These are phyloP conservation scores for Zoanthus gigantus DNA, from an alignment of 92 coral and sea anemone species.

Conservation along the genomic window DNA sequence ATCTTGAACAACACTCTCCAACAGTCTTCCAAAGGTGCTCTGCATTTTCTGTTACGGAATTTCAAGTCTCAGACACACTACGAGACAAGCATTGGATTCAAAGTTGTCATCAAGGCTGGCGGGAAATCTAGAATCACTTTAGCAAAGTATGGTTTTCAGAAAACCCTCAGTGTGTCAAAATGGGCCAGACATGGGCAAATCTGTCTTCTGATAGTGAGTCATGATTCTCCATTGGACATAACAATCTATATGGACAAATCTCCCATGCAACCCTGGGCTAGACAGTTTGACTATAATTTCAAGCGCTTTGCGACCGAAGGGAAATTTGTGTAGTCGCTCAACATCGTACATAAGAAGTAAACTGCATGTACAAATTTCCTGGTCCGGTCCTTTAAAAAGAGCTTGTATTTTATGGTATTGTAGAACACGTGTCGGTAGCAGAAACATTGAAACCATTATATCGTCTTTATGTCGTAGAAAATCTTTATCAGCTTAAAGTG, in stretches of 20 bases:
- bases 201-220: conserved; percentile 7
- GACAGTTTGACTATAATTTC: not conserved
- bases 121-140: conserved; percentile 8
- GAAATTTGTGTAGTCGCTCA: conserved; percentile 26
- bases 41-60: not conserved
- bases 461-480: not conserved
- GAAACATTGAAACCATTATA: conserved; percentile 22
- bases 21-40: not conserved
- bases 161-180: conserved; percentile 13
- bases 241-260: not conserved
- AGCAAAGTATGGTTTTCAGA: conserved; percentile 13
- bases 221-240: conserved; percentile 13
- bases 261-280: conserved; percentile 1
- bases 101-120: conserved; percentile 25
- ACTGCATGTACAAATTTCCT: conserved; percentile 39
- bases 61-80: conserved; percentile 10
- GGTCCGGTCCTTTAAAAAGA: conserved; percentile 35
- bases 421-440: conserved; percentile 39
- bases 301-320: conserved; percentile 17
- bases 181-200: conserved; percentile 8
- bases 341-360: conserved; percentile 47
- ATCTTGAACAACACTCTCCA: not conserved
- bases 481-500: not conserved
- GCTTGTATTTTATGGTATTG: conserved; percentile 24
- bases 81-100: conserved; percentile 14